phyloP scores from a whole-genome alignment of 2,888 invertebrate genomes.

The Scaptodrosophila latifasciaeformis region DNA sequence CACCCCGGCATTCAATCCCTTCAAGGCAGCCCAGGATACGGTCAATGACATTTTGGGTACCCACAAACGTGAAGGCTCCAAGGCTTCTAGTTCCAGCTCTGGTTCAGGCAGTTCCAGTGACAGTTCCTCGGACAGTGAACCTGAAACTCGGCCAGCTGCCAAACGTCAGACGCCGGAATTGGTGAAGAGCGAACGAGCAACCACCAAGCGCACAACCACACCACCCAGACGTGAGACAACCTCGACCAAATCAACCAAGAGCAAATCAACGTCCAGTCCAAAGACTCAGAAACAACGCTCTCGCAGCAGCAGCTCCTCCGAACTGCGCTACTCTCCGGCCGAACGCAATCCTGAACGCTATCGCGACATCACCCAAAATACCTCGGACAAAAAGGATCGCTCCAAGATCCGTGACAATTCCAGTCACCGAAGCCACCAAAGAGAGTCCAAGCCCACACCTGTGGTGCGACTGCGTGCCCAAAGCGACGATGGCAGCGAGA shows the following conservation, averaged over 20 bases:
- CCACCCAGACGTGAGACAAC: too few relatives aligned
- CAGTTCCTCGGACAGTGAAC: constrained; percentile 35
- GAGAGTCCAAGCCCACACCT: constrained; percentile 66
- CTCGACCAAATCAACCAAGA: constrained; percentile 29
- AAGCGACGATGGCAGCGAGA: constrained; percentile 79
- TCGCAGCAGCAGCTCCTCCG: constrained; percentile 64
- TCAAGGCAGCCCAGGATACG: constrained; percentile 56
- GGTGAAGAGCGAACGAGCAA: constrained; percentile 18
- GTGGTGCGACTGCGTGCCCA: constrained; percentile 79
- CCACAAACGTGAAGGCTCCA: constrained; percentile 33
- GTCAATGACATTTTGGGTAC: constrained; percentile 56
- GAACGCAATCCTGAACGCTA: constrained; percentile 82
- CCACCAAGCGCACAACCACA: too few relatives aligned
- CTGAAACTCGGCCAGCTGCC: not conserved
- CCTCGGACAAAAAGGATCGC: constrained; percentile 35
- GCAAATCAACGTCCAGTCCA: constrained; percentile 40
- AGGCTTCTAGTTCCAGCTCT: constrained; percentile 41
- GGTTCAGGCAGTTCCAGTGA: constrained; percentile 34
- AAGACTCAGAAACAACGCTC: constrained; percentile 34
- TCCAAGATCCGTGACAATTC: constrained; percentile 21
- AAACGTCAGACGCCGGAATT: constrained; percentile 4
- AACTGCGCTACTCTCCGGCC: constrained; percentile 82
- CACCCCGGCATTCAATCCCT: constrained; percentile 56
- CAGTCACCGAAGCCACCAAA: not conserved
- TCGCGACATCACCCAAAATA: constrained; percentile 77